A percentile compares a stretch with the other conserved stretches of the same genome.
phyloP scores from a whole-genome alignment of 1,140 invertebrate genomes.

The Schlechtendalia chinensis region DNA sequence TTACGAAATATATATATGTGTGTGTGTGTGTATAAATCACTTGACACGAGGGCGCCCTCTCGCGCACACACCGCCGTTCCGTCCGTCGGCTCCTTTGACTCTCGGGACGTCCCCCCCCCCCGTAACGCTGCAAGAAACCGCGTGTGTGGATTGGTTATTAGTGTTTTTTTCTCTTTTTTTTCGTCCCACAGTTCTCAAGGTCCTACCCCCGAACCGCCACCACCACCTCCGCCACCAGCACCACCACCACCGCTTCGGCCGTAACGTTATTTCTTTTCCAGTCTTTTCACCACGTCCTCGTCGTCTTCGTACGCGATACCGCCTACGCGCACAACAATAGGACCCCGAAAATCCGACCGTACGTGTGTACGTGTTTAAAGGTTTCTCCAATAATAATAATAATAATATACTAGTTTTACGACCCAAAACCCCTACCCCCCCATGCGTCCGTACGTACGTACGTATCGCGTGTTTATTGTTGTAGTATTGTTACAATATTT shows the following conservation, averaged over 20 bases:
- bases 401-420: slow-evolving; percentile 4
- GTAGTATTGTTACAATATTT: slow-evolving; percentile 3
- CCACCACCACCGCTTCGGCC: neutral
- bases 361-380: slow-evolving; percentile 6
- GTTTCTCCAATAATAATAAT: neutral
- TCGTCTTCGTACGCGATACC: neutral
- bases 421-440: slow-evolving; percentile 6
- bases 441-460: neutral
- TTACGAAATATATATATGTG: neutral
- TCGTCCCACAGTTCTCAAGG: slow-evolving; percentile 32
- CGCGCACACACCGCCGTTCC: neutral
- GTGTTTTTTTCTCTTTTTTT: slow-evolving; percentile 32
- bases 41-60: slow-evolving; percentile 15
- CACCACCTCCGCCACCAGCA: no score
- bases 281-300: neutral
- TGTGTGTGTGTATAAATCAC: slow-evolving; percentile 27
- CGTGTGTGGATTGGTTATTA: slow-evolving; percentile 38
- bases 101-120: slow-evolving; percentile 14
- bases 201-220: slow-evolving; percentile 2
- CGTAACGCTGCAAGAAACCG: slow-evolving; percentile 14
- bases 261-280: slow-evolving; percentile 35
- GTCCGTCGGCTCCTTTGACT: slow-evolving; percentile 46
- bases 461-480: no score
- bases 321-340: slow-evolving; percentile 15
- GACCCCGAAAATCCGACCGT: slow-evolving; percentile 12